These are phyloP conservation scores for Streptopelia turtur DNA, from an alignment of 2,797 vertebrate species.

Conservation along the genomic window DNA sequence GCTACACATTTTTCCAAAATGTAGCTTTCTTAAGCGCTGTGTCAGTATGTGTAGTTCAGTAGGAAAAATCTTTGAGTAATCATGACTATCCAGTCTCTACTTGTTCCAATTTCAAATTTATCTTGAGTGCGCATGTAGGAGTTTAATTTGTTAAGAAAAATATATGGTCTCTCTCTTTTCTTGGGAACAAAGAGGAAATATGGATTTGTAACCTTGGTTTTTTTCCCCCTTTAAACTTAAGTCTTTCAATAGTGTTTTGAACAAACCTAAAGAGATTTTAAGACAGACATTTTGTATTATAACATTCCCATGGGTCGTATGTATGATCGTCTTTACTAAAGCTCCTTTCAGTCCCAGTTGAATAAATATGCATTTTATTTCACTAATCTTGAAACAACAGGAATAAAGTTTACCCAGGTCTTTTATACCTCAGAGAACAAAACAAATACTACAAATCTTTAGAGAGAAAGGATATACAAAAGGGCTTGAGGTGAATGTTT, in stretches of 20 bases:
- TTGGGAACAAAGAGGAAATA: slow-evolving; percentile 73
- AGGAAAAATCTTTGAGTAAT: background rate
- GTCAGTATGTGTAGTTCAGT: background rate
- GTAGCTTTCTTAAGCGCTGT: background rate
- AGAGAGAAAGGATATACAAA: slow-evolving; percentile 84
- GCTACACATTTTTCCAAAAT: background rate
- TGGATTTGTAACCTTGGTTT: slow-evolving; percentile 65
- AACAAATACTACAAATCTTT: slow-evolving; percentile 87
- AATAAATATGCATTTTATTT: slow-evolving; percentile 87
- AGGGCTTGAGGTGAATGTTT: slow-evolving; percentile 87
- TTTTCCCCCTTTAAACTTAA: slow-evolving; percentile 74
- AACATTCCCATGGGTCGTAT: slow-evolving; percentile 70
- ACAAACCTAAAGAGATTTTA: slow-evolving; percentile 81
- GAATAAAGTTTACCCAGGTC: slow-evolving; percentile 86
- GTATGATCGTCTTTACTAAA: slow-evolving; percentile 82
- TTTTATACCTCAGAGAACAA: slow-evolving; percentile 88
- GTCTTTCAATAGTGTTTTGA: slow-evolving; percentile 77
- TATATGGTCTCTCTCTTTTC: slow-evolving; percentile 44
- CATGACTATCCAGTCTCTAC: background rate
- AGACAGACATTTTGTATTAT: slow-evolving; percentile 81
- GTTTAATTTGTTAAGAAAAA: slow-evolving; percentile 76
- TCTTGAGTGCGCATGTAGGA: slow-evolving; percentile 48
- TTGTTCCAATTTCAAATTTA: slow-evolving; percentile 32
- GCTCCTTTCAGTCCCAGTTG: slow-evolving; percentile 80
- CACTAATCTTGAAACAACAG: slow-evolving; percentile 88